These are phyloP conservation scores for Sigmodon hispidus DNA, from an alignment of 2,113 vertebrate genomes.

Conservation along the genomic window DNA sequence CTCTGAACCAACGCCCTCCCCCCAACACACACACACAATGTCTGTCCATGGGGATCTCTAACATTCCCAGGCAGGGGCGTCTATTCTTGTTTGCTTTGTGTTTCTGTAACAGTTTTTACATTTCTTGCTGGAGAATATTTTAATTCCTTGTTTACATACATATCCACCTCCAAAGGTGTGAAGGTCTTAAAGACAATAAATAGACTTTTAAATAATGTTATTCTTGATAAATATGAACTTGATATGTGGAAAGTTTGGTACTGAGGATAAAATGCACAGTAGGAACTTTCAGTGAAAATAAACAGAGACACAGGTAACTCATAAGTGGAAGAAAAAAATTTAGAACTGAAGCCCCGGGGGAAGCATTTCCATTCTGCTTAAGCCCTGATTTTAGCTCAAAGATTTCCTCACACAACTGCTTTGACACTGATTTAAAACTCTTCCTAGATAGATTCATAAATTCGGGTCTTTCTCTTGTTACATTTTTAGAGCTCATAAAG, in stretches of 20 bases:
- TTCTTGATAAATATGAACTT: background rate
- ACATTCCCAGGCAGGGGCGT: background rate
- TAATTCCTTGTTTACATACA: background rate
- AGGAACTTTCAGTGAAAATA: background rate
- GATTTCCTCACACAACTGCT: background rate
- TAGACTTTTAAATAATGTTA: background rate
- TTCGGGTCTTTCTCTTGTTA: background rate
- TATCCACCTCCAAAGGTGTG: background rate
- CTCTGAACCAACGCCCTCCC: background rate
- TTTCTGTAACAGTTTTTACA: background rate
- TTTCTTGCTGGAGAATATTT: background rate
- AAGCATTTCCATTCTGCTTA: conserved; percentile 1
- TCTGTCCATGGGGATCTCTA: background rate
- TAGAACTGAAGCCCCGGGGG: background rate
- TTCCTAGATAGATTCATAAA: background rate
- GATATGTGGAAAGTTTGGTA: background rate
- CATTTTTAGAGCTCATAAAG: conserved; percentile 13
- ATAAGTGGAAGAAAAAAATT: background rate
- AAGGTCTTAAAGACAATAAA: background rate
- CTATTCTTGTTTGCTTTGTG: background rate
- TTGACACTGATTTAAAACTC: conserved; percentile 35
- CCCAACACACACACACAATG: too few relatives aligned
- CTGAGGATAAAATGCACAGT: background rate
- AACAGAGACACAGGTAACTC: background rate
- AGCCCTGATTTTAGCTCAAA: background rate